Evolutionary conservation across 2,797 vertebrate species (phyloP).

Genomic region (Gymnothorax javanicus): DNA sequence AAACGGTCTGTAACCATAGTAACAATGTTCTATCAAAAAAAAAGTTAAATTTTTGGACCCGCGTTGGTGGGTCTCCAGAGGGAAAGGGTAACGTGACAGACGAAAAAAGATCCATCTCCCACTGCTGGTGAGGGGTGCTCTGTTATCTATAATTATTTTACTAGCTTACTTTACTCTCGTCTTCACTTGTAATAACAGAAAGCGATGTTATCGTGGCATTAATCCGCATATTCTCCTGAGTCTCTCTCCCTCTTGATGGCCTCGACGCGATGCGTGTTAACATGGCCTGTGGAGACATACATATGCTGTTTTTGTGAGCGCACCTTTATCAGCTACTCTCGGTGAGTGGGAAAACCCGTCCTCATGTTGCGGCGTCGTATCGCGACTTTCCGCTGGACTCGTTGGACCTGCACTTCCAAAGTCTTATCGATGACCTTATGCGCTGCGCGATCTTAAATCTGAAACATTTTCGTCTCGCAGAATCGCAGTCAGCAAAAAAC

Average conservation of each 20-base stretch:
- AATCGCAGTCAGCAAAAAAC: neutral
- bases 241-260: too few relatives aligned
- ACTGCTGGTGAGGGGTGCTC: neutral
- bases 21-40: too few relatives aligned
- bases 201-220: too few relatives aligned
- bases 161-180: too few relatives aligned
- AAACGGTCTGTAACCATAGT: too few relatives aligned
- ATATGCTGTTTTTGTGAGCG: neutral
- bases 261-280: rapidly evolving
- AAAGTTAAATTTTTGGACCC: too few relatives aligned
- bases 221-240: too few relatives aligned
- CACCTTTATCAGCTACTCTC: neutral
- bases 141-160: neutral
- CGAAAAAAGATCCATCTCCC: neutral
- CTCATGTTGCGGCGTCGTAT: neutral
- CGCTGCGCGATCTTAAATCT: neutral
- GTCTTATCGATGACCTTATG: neutral
- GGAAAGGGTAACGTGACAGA: too few relatives aligned
- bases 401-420: neutral
- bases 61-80: too few relatives aligned
- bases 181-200: too few relatives aligned
- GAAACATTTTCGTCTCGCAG: neutral
- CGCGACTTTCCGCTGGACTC: neutral
- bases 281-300: neutral
- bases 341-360: neutral